Evolutionary conservation across 2,888 invertebrate genomes (phyloP).

Genomic region (Subacronicta megacephala): DNA sequence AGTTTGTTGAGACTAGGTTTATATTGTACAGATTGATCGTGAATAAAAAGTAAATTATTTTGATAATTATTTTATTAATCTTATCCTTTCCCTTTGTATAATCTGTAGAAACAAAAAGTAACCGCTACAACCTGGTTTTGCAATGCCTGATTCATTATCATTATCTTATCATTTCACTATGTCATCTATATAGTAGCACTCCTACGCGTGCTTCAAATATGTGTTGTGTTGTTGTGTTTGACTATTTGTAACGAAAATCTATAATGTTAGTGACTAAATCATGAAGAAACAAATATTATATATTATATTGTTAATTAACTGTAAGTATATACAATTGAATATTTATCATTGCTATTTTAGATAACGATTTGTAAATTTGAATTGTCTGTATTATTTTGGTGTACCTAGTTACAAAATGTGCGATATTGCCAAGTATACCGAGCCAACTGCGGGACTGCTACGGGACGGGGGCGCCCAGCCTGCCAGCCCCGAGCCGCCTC

Average conservation of each 20-base stretch:
- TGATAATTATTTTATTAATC: conserved; percentile 45
- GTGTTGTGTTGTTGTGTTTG: conserved; percentile 59
- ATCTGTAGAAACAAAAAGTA: conserved; percentile 34
- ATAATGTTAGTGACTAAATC: conserved; percentile 51
- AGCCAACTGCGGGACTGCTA: conserved; percentile 90
- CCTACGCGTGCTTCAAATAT: conserved; percentile 60
- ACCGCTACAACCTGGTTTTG: conserved; percentile 60
- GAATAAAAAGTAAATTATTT: conserved; percentile 58
- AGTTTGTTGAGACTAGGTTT: conserved; percentile 36
- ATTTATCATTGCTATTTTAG: conserved; percentile 17
- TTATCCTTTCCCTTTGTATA: conserved; percentile 21
- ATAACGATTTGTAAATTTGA: conserved; percentile 5
- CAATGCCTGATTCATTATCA: conserved; percentile 72
- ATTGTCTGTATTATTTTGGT: conserved; percentile 24
- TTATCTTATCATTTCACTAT: conserved; percentile 76
- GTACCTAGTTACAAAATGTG: conserved; percentile 71
- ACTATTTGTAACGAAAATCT: conserved; percentile 51
- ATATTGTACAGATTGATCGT: conserved; percentile 50
- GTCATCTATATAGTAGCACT: conserved; percentile 69
- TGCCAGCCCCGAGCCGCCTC: conserved; percentile 88
- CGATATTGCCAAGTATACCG: conserved; percentile 86
- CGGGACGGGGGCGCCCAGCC: conserved; percentile 80
- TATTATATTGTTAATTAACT: conserved; percentile 56
- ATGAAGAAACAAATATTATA: conserved; percentile 62
- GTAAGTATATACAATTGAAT: conserved; percentile 66